A percentile compares a stretch with the other conserved stretches of the same genome.
Evolutionary conservation across 92 coral and sea anemone genomes (phyloP).

Genomic region (Zoanthus sansibaricus): DNA sequence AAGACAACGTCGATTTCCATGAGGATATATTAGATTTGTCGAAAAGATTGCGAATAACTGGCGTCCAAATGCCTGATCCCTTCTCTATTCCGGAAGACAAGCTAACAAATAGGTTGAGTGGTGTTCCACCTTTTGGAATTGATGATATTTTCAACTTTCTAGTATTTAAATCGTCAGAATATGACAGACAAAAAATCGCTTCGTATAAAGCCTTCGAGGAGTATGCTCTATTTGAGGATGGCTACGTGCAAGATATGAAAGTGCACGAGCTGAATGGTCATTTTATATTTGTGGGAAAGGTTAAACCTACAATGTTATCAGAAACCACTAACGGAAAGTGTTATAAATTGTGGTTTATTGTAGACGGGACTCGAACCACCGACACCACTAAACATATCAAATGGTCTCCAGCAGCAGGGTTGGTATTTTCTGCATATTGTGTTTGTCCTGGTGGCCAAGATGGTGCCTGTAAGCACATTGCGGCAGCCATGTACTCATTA

Average conservation of each 20-base stretch:
- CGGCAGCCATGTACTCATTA: slow-evolving; percentile 31
- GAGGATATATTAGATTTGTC: not conserved
- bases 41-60: not conserved
- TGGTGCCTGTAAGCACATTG: slow-evolving; percentile 41
- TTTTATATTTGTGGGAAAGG: slow-evolving; percentile 37
- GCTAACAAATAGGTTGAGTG: slow-evolving; percentile 9
- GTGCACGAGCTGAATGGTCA: slow-evolving; percentile 45
- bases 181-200: slow-evolving; percentile 37
- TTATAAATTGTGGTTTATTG: slow-evolving; percentile 56
- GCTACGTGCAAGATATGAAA: slow-evolving; percentile 26
- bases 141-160: slow-evolving; percentile 34
- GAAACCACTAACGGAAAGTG: slow-evolving; percentile 42
- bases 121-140: slow-evolving; percentile 13
- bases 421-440: not conserved
- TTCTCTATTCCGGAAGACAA: slow-evolving; percentile 34
- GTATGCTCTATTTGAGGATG: not conserved
- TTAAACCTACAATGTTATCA: slow-evolving; percentile 30
- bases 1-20: slow-evolving; percentile 14
- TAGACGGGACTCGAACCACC: slow-evolving; percentile 32
- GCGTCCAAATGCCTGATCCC: slow-evolving; percentile 32
- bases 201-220: slow-evolving; percentile 33
- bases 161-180: slow-evolving; percentile 32
- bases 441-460: slow-evolving; percentile 39
- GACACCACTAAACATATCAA: slow-evolving; percentile 17
- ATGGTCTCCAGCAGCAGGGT: slow-evolving; percentile 37